These are phyloP conservation scores for Crocidura indochinensis DNA, from an alignment of 2,797 vertebrate genomes.

Conservation along the genomic window DNA sequence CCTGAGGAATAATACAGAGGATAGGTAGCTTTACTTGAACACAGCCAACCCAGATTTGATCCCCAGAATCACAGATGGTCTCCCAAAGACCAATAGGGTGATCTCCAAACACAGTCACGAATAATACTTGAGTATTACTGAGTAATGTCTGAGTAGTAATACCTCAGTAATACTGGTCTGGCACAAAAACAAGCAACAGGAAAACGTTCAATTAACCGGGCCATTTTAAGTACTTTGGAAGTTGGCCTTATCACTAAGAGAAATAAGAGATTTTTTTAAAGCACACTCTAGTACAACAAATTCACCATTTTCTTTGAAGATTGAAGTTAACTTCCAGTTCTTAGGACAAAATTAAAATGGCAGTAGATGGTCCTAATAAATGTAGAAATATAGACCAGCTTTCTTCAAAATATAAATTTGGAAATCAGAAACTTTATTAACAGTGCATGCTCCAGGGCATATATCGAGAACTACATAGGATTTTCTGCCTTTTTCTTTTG, in stretches of 20 bases:
- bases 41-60: too few relatives aligned
- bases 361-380: neutral
- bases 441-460: neutral
- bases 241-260: constrained; percentile 10
- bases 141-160: too few relatives aligned
- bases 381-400: neutral
- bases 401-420: constrained; percentile 15
- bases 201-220: too few relatives aligned
- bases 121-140: too few relatives aligned
- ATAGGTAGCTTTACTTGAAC: too few relatives aligned
- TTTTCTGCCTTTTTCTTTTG: too few relatives aligned
- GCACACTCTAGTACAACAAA: neutral
- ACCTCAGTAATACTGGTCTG: too few relatives aligned
- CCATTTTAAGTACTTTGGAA: neutral
- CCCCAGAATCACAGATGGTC: too few relatives aligned
- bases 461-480: too few relatives aligned
- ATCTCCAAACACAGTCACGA: too few relatives aligned
- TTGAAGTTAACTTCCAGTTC: neutral
- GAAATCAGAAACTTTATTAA: neutral
- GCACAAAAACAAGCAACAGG: too few relatives aligned
- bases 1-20: neutral
- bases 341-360: neutral
- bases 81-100: too few relatives aligned
- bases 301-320: constrained; percentile 9
- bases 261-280: neutral